These are phyloP conservation scores for Phoenicopterus ruber DNA, from an alignment of 2,113 vertebrate genomes.

Conservation along the genomic window DNA sequence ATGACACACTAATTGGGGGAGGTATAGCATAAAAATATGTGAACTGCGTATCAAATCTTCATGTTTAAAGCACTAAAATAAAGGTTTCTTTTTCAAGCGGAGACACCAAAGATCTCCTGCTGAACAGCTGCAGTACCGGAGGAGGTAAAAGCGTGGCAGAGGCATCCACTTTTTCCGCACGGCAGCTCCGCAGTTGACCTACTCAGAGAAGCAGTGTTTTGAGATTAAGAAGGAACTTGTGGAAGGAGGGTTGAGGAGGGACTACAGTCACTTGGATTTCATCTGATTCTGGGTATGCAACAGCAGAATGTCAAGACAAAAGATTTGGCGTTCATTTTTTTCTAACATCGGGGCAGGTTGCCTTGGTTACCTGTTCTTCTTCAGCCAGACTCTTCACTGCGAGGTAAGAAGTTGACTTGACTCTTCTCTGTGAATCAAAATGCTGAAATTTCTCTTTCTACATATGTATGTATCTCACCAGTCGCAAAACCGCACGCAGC, in stretches of 20 bases:
- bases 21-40: not conserved
- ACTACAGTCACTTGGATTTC: not conserved
- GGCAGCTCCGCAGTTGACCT: not conserved
- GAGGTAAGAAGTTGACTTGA: not conserved
- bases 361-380: not conserved
- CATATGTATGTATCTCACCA: not conserved
- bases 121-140: not conserved
- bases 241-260: not conserved
- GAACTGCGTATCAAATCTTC: not conserved
- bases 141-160: not conserved
- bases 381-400: not conserved
- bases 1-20: not conserved
- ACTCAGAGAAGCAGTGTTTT: not conserved
- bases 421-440: not conserved
- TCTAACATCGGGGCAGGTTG: not conserved
- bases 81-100: not conserved
- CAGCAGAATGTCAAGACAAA: not conserved
- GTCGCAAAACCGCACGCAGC: rapidly evolving
- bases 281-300: not conserved
- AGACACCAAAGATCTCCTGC: not conserved
- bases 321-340: not conserved
- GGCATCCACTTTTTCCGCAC: not conserved
- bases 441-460: not conserved
- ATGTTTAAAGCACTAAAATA: not conserved
- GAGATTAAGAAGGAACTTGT: not conserved